Evolutionary conservation across 2,888 invertebrate species (phyloP).

Genomic region (Pachymerium ferrugineum): DNA sequence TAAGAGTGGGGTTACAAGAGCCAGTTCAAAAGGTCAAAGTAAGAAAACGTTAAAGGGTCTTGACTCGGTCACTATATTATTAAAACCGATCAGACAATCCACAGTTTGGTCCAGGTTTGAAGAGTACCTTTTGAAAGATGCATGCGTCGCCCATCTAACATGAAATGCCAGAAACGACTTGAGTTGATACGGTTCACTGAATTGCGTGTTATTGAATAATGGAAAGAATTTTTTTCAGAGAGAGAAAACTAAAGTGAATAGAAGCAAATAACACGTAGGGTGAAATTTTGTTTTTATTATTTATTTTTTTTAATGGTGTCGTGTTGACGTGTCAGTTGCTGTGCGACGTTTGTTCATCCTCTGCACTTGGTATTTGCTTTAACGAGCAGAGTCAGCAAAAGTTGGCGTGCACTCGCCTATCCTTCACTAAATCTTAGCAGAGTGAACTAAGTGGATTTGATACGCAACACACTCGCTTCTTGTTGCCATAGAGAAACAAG

Average conservation of each 20-base stretch:
- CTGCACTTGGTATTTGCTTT: conserved; percentile 13
- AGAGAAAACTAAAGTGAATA: not conserved
- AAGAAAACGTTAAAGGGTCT: not conserved
- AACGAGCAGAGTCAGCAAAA: conserved; percentile 1
- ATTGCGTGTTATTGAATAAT: not conserved
- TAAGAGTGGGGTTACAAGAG: too few species aligned
- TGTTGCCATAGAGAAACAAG: not conserved
- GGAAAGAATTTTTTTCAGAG: not conserved
- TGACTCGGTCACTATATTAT: not conserved
- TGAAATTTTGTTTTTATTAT: not conserved
- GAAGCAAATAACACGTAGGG: too few species aligned
- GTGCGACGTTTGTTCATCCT: not conserved
- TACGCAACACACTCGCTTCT: not conserved
- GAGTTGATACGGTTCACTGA: not conserved
- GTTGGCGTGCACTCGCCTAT: not conserved
- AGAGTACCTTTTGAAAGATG: not conserved
- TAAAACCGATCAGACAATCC: not conserved
- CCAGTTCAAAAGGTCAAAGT: not conserved
- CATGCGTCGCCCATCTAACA: not conserved
- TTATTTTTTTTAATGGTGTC: not conserved
- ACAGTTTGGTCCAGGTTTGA: not conserved
- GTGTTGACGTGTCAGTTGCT: not conserved
- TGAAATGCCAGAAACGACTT: not conserved
- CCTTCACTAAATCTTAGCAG: conserved; percentile 13
- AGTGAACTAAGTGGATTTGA: conserved; percentile 4